Evolutionary conservation across 2,113 vertebrate genomes (phyloP).

Genomic region (Dromiciops gliroides): DNA sequence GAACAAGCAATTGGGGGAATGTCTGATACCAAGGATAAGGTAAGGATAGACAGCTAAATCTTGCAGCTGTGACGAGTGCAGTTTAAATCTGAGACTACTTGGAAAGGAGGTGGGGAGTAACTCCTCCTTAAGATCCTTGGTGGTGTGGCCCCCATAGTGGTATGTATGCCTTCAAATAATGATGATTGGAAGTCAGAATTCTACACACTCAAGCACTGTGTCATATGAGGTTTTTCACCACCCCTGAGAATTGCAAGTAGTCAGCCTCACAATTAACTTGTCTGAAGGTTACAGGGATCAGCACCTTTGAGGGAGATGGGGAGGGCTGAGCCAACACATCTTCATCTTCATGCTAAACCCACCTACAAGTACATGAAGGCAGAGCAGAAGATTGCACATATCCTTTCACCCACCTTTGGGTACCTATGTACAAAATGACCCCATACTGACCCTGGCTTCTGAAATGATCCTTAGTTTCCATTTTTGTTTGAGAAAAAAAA

Average conservation of each 20-base stretch:
- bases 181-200: neutral
- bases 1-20: neutral
- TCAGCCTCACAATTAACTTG: neutral
- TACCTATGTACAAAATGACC: neutral
- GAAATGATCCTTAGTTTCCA: neutral
- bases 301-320: neutral
- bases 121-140: neutral
- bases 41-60: neutral
- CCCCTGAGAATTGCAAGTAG: neutral
- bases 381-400: neutral
- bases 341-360: neutral
- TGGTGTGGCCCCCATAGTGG: too few species aligned
- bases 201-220: neutral
- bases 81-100: neutral
- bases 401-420: neutral
- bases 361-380: neutral
- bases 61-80: neutral
- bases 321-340: neutral
- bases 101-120: neutral
- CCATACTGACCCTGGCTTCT: neutral
- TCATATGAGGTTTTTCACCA: neutral
- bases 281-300: neutral
- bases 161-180: neutral
- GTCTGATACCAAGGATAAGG: neutral
- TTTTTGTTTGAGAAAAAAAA: neutral